Evolutionary conservation across 1,140 invertebrate species (phyloP).

Genomic region (Hyles vespertilio): DNA sequence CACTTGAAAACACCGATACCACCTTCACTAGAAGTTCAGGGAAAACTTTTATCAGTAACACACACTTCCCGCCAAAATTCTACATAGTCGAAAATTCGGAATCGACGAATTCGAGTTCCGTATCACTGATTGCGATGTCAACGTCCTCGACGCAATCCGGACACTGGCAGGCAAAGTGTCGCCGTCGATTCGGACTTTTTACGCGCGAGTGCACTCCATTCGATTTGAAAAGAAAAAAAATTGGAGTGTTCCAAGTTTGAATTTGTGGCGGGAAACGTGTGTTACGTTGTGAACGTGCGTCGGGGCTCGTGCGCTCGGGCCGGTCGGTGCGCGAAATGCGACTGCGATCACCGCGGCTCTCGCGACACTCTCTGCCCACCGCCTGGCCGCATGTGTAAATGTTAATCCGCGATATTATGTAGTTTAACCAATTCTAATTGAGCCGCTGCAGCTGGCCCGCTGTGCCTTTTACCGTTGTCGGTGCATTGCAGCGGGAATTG

Average conservation of each 20-base stretch:
- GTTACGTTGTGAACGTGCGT: conserved; percentile 56
- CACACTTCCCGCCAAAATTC: conserved; percentile 52
- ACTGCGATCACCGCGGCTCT: conserved; percentile 59
- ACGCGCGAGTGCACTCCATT: conserved; percentile 56
- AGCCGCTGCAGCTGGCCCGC: conserved; percentile 22
- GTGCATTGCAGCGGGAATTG: conserved; percentile 1
- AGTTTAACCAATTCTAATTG: conserved; percentile 34
- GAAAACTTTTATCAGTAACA: conserved; percentile 45
- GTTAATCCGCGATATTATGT: conserved; percentile 55
- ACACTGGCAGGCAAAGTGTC: conserved; percentile 53
- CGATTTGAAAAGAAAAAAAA: conserved; percentile 33
- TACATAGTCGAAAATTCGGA: conserved; percentile 43
- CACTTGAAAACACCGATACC: conserved; percentile 60
- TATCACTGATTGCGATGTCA: conserved; percentile 49
- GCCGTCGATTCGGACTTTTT: conserved; percentile 44
- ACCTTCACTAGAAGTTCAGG: conserved; percentile 47
- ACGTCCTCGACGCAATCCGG: conserved; percentile 57
- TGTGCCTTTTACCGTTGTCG: conserved; percentile 15
- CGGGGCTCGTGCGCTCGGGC: conserved; percentile 47
- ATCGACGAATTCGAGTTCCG: conserved; percentile 43
- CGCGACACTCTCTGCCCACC: conserved; percentile 55
- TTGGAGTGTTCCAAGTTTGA: conserved; percentile 45
- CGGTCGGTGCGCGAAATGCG: conserved; percentile 59
- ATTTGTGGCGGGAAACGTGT: conserved; percentile 67
- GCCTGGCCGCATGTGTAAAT: conserved; percentile 51